phyloP scores from a whole-genome alignment of 53 echinoderm and acorn worm species.

The Stichopus horrens region DNA sequence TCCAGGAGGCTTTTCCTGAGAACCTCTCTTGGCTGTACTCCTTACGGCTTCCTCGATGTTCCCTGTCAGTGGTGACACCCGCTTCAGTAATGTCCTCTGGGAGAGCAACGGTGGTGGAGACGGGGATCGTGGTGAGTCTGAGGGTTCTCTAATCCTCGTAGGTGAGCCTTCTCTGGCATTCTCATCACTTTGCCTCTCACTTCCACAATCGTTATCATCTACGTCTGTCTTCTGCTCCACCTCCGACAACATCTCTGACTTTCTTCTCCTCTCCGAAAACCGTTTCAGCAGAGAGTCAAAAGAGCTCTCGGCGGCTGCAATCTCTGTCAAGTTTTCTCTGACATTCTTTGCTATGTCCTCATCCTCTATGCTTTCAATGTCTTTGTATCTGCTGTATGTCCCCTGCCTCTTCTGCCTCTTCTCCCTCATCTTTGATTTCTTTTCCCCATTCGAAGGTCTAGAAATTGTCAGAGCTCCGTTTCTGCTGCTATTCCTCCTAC shows the following conservation, averaged over 20 bases:
- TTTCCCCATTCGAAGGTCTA: too few relatives aligned
- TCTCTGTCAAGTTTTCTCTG: background rate
- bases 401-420: background rate
- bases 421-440: background rate
- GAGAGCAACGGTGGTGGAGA: constrained; percentile 79
- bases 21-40: background rate
- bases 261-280: constrained; percentile 44
- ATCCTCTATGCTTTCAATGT: constrained; percentile 10
- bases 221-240: constrained; percentile 23
- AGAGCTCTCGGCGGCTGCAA: constrained; percentile 22
- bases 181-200: background rate
- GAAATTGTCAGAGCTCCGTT: background rate
- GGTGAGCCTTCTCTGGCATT: background rate
- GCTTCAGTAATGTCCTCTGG: constrained; percentile 35
- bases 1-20: background rate
- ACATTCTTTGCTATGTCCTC: constrained; percentile 15
- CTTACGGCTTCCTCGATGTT: background rate
- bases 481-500: background rate
- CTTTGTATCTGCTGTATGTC: constrained; percentile 12
- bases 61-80: constrained; percentile 10
- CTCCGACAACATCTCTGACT: constrained; percentile 37
- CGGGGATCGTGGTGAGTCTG: constrained; percentile 66
- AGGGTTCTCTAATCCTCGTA: background rate
- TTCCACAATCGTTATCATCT: background rate
- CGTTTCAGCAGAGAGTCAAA: constrained; percentile 23